phyloP scores from a whole-genome alignment of 2,113 vertebrate species.

The Sceloporus tristichus region DNA sequence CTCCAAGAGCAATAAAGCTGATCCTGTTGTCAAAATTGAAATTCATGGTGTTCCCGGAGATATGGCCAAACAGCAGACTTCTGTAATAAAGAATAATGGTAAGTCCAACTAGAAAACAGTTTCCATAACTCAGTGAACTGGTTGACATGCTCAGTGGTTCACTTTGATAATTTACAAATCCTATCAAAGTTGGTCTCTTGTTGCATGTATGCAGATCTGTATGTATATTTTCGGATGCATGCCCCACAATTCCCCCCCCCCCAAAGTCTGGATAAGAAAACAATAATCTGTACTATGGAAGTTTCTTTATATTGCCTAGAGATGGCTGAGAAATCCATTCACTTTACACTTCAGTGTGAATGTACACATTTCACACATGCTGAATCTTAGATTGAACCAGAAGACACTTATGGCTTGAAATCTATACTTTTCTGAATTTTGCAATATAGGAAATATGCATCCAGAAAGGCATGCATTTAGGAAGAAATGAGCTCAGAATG shows the following conservation, averaged over 20 bases:
- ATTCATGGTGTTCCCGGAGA: conserved; percentile 83
- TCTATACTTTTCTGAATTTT: no score
- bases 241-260: background rate
- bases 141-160: background rate
- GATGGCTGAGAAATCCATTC: background rate
- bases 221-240: background rate
- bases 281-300: background rate
- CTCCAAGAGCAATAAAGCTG: conserved; percentile 75
- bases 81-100: conserved; percentile 86
- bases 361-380: no score
- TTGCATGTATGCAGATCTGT: background rate
- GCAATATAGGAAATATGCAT: no score
- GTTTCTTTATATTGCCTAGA: background rate
- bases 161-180: conserved; percentile 13
- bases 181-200: background rate
- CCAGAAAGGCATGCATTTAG: no score
- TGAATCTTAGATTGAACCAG: no score
- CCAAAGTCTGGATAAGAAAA: background rate
- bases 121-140: background rate
- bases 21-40: conserved; percentile 83
- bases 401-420: no score
- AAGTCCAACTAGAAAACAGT: conserved; percentile 54
- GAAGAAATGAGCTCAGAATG: no score
- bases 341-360: background rate
- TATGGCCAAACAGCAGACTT: conserved; percentile 75